Percentiles rank a stretch among this genome's conserved stretches.
Conservation (phyloP, 2,797 vertebrate genomes). For the Peromyscus attwateri region DNA sequence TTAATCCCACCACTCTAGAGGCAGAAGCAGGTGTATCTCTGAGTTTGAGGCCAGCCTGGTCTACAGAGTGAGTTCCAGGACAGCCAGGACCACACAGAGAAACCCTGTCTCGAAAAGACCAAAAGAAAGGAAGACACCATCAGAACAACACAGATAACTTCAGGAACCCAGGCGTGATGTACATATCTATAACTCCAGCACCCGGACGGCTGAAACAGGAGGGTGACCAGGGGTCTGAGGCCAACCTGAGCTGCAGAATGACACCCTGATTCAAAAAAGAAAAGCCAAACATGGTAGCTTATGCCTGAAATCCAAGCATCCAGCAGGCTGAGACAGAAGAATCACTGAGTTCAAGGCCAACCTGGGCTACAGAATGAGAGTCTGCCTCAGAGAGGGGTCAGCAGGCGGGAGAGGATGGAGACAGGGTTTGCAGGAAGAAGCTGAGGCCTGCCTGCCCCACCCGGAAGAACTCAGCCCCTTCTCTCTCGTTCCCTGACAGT, state of each 20-base stretch:
- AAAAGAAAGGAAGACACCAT: background rate
- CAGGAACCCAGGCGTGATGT: background rate
- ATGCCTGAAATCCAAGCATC: background rate
- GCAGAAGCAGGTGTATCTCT: background rate
- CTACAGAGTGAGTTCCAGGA: background rate
- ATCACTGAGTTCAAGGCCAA: background rate
- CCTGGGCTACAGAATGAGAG: background rate
- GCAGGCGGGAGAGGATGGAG: too few species aligned
- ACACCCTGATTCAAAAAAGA: background rate
- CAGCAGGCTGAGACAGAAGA: background rate
- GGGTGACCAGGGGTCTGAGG: background rate
- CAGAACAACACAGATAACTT: too few species aligned
- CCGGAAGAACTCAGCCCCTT: background rate
- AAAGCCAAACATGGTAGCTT: background rate
- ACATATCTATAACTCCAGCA: background rate
- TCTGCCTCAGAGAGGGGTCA: background rate
- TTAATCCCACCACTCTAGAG: background rate
- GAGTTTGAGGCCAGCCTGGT: background rate
- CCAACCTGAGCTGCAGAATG: background rate
- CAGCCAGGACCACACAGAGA: background rate
- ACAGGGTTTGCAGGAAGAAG: background rate
- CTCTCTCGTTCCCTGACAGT: slow-evolving; percentile 85
- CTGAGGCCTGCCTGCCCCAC: rapidly evolving
- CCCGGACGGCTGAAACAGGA: background rate
- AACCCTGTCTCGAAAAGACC: background rate